Conservation (phyloP, 2,888 invertebrate genomes). For the Plagodis dolabraria region DNA sequence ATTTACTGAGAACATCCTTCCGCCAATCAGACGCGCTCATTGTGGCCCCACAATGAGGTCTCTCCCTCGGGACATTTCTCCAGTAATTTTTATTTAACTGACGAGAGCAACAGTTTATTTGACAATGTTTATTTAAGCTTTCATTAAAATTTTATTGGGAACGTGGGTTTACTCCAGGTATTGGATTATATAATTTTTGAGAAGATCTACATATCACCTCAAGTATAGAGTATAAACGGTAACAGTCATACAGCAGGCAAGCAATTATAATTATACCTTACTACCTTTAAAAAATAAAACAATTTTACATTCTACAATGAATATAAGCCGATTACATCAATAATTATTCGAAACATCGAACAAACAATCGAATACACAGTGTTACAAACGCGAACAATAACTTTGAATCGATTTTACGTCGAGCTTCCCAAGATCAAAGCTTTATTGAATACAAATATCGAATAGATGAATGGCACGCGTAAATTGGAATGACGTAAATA, state of each 20-base stretch:
- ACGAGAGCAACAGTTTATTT: slow-evolving; percentile 76
- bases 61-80: slow-evolving; percentile 72
- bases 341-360: slow-evolving; percentile 47
- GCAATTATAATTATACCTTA: not conserved
- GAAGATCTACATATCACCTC: too few relatives aligned
- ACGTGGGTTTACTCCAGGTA: slow-evolving; percentile 7
- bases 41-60: slow-evolving; percentile 76
- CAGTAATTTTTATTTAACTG: slow-evolving; percentile 80
- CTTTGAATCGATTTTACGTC: slow-evolving; percentile 62
- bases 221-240: too few relatives aligned
- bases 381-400: slow-evolving; percentile 73
- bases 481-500: slow-evolving; percentile 75
- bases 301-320: slow-evolving; percentile 18
- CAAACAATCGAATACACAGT: slow-evolving; percentile 56
- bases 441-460: slow-evolving; percentile 60
- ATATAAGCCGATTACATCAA: slow-evolving; percentile 52
- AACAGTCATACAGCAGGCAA: not conserved
- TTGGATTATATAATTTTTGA: not conserved
- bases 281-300: not conserved
- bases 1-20: slow-evolving; percentile 85
- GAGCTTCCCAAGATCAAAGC: slow-evolving; percentile 71
- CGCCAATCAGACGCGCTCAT: slow-evolving; percentile 83
- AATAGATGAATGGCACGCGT: slow-evolving; percentile 40
- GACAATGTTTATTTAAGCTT: slow-evolving; percentile 55
- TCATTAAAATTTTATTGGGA: slow-evolving; percentile 25